These are phyloP conservation scores for Drosophila navojoa DNA, from an alignment of 1,140 invertebrate species.

Conservation along the genomic window DNA sequence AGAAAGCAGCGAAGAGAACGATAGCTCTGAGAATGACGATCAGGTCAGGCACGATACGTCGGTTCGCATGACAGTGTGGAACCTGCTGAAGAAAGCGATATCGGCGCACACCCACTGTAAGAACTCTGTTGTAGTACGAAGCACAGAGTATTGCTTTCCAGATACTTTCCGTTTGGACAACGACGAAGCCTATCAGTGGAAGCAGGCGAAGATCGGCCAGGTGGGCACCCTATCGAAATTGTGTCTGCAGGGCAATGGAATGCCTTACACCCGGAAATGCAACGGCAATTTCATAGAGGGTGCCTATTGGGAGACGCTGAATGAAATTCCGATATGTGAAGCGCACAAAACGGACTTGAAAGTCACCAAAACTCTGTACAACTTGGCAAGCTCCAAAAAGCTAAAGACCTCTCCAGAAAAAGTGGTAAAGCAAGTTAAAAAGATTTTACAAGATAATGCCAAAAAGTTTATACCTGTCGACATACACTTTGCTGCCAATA, in stretches of 20 bases:
- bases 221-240: slow-evolving; percentile 44
- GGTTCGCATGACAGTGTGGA: slow-evolving; percentile 32
- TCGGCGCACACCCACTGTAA: background rate
- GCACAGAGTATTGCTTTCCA: slow-evolving; percentile 74
- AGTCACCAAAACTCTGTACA: slow-evolving; percentile 51
- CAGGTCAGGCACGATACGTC: slow-evolving; percentile 36
- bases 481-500: slow-evolving; percentile 85
- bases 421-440: slow-evolving; percentile 37
- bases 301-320: slow-evolving; percentile 57
- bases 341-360: background rate
- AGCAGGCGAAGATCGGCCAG: slow-evolving; percentile 41
- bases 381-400: slow-evolving; percentile 35
- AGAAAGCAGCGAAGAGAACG: slow-evolving; percentile 45
- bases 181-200: slow-evolving; percentile 55
- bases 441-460: slow-evolving; percentile 50
- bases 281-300: slow-evolving; percentile 68
- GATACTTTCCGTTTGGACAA: slow-evolving; percentile 16
- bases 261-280: slow-evolving; percentile 62
- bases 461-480: slow-evolving; percentile 84
- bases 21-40: slow-evolving; percentile 29
- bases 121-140: slow-evolving; percentile 38
- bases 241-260: slow-evolving; percentile 63
- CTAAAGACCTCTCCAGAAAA: slow-evolving; percentile 31
- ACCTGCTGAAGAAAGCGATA: slow-evolving; percentile 26
- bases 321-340: slow-evolving; percentile 19